A percentile compares a stretch with the other conserved stretches of the same genome.
These are phyloP conservation scores for Cenopis cana DNA, from an alignment of 2,888 invertebrate species.

Conservation along the genomic window DNA sequence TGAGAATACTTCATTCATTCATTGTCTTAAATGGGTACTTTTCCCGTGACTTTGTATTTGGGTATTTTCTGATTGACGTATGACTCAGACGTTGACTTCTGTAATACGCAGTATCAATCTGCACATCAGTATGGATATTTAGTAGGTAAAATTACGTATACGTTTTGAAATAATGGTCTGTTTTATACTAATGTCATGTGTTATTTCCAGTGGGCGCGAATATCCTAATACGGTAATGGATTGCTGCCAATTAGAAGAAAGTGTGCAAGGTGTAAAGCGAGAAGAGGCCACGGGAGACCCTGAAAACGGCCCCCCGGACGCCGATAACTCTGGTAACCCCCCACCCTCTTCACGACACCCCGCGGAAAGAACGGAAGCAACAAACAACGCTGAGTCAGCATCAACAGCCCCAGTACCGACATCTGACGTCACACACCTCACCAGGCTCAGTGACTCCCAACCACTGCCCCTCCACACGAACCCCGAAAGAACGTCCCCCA, in stretches of 20 bases:
- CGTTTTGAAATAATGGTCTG: not conserved
- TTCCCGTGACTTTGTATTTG: not conserved
- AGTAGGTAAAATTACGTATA: not conserved
- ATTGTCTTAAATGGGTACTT: not conserved
- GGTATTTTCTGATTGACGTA: slow-evolving; percentile 21
- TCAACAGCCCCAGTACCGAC: slow-evolving; percentile 76
- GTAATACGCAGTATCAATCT: too few relatives aligned
- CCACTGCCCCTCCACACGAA: slow-evolving; percentile 75
- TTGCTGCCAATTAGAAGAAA: slow-evolving; percentile 95
- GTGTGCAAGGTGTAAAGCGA: slow-evolving; percentile 91
- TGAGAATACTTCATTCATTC: not conserved
- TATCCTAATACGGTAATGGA: slow-evolving; percentile 97
- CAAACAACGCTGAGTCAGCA: slow-evolving; percentile 70
- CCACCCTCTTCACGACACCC: slow-evolving; percentile 72
- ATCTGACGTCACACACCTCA: slow-evolving; percentile 77
- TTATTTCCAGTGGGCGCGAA: slow-evolving; percentile 90
- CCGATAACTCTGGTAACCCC: slow-evolving; percentile 86
- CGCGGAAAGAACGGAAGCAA: slow-evolving; percentile 73
- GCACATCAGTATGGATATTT: not conserved
- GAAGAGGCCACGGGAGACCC: slow-evolving; percentile 93
- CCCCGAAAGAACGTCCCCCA: slow-evolving; percentile 82
- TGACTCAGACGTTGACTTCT: not conserved
- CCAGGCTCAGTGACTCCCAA: slow-evolving; percentile 75
- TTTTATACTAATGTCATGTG: slow-evolving; percentile 1
- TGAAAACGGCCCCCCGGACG: slow-evolving; percentile 95